These are phyloP conservation scores for Paracanthobrama guichenoti DNA, from an alignment of 2,113 vertebrate genomes.

Conservation along the genomic window DNA sequence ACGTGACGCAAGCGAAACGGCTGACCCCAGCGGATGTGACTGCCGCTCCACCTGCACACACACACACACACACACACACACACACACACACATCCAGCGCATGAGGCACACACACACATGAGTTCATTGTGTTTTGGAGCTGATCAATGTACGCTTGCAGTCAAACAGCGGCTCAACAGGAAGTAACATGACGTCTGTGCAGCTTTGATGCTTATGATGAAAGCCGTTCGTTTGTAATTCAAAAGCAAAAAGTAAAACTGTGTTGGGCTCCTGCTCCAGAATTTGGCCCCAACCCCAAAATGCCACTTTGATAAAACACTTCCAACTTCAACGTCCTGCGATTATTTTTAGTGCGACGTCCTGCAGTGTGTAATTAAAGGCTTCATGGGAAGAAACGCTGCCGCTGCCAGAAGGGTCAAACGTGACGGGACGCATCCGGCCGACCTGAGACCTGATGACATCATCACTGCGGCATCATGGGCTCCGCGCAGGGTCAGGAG, in stretches of 20 bases:
- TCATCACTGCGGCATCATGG: background rate
- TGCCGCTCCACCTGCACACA: conserved; percentile 89
- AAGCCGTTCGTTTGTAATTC: background rate
- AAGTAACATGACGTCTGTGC: background rate
- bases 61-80: no score
- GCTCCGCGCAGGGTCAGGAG: no score
- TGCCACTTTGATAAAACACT: conserved; percentile 60
- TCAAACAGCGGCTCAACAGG: background rate
- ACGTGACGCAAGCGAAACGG: conserved; percentile 92
- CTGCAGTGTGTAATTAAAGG: conserved; percentile 38
- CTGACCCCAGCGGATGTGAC: conserved; percentile 95
- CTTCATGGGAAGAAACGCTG: background rate
- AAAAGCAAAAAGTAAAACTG: conserved; percentile 1
- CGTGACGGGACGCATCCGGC: no score
- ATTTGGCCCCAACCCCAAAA: conserved; percentile 54
- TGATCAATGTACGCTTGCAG: no score
- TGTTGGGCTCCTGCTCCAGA: conserved; percentile 24
- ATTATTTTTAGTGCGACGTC: conserved; percentile 34
- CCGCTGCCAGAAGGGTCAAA: conserved; percentile 1
- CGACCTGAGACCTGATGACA: background rate
- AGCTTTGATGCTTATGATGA: background rate
- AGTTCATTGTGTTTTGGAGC: no score
- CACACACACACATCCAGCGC: no score
- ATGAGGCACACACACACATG: no score
- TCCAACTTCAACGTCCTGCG: background rate